These are phyloP conservation scores for Acropternis orthonyx DNA, from an alignment of 2,797 vertebrate genomes.

Conservation along the genomic window DNA sequence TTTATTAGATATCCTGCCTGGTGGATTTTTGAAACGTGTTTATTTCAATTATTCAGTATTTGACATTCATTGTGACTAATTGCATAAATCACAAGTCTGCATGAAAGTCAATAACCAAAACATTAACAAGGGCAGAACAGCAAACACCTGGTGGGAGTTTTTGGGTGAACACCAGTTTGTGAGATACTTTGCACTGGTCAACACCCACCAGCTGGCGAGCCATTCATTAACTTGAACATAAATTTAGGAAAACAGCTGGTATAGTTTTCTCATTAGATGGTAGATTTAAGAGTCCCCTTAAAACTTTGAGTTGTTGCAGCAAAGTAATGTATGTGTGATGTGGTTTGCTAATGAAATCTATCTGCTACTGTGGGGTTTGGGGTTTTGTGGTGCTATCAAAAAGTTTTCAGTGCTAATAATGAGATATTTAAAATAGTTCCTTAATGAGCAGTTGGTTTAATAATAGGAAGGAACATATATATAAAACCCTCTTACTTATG, in stretches of 20 bases:
- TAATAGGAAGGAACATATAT: neutral
- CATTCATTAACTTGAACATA: neutral
- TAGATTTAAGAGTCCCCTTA: neutral
- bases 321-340: neutral
- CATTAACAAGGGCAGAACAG: neutral
- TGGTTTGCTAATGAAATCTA: neutral
- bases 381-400: neutral
- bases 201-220: neutral
- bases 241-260: neutral
- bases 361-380: neutral
- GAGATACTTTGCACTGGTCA: neutral
- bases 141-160: neutral
- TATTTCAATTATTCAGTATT: neutral
- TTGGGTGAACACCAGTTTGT: neutral
- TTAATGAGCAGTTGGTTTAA: neutral
- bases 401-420: neutral
- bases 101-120: neutral
- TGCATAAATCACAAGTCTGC: neutral
- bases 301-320: neutral
- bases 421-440: neutral
- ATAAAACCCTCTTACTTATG: neutral
- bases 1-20: neutral
- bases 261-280: neutral
- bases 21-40: neutral
- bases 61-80: neutral